Evolutionary conservation across 2,888 invertebrate species (phyloP).

Genomic region (Plebejus argus): DNA sequence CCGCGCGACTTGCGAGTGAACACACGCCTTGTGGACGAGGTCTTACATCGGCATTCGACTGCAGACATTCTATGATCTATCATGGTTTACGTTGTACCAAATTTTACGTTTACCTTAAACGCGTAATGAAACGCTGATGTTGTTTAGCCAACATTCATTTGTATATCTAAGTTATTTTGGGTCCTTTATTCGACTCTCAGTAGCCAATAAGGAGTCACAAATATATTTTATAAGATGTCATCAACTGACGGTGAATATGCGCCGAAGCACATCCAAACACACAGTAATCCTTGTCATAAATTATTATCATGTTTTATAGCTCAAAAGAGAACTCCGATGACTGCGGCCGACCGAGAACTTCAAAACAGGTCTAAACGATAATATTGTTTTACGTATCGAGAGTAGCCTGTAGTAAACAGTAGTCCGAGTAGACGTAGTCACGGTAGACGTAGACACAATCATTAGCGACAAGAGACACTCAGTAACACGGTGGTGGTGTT

Average conservation of each 20-base stretch:
- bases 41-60: neutral
- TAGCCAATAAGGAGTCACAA: neutral
- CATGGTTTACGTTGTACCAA: neutral
- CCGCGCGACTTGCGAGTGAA: too few species aligned
- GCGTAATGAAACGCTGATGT: neutral
- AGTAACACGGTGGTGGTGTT: slow-evolving; percentile 35
- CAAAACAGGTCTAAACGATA: neutral
- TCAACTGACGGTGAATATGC: neutral
- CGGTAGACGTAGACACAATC: neutral
- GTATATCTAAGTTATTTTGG: neutral
- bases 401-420: neutral
- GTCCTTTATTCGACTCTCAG: neutral
- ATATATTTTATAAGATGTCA: neutral
- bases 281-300: neutral
- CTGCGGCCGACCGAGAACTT: slow-evolving; percentile 1
- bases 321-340: neutral
- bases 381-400: neutral
- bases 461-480: neutral
- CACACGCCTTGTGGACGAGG: neutral
- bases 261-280: neutral
- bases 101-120: neutral
- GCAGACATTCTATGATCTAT: neutral
- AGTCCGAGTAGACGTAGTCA: slow-evolving; percentile 6
- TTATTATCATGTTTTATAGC: neutral
- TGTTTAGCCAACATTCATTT: neutral